Evolutionary conservation across 2,113 vertebrate genomes (phyloP).

Genomic region (Pelmatolapia mariae): DNA sequence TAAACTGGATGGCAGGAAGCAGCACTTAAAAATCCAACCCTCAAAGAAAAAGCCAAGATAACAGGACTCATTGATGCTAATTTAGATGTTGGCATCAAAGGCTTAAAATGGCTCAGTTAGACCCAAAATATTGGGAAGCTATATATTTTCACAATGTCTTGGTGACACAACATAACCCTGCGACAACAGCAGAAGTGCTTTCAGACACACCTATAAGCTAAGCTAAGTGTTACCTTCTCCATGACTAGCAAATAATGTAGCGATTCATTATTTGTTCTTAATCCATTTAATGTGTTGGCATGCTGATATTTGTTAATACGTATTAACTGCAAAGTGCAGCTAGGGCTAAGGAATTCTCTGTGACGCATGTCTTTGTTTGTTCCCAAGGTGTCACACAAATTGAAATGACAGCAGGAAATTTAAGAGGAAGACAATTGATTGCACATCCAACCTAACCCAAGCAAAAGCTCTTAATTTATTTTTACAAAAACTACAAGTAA

Average conservation of each 20-base stretch:
- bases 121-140: neutral
- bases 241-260: neutral
- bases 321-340: neutral
- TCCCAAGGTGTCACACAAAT: neutral
- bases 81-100: neutral
- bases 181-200: neutral
- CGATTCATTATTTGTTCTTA: neutral
- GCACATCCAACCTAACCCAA: neutral
- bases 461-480: neutral
- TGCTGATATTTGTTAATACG: neutral
- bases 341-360: neutral
- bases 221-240: neutral
- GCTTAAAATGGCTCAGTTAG: neutral
- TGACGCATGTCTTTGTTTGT: neutral
- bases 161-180: neutral
- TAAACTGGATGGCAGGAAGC: slow-evolving; percentile 10
- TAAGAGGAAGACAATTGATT: neutral
- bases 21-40: neutral
- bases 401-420: neutral
- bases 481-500: neutral
- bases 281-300: neutral
- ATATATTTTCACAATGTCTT: neutral
- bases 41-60: neutral
- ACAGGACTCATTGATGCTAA: neutral
- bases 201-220: neutral